A percentile compares a stretch with the other conserved stretches of the same genome.
These are phyloP conservation scores for Bombus waltoni DNA, from an alignment of 1,140 invertebrate species.

Conservation along the genomic window DNA sequence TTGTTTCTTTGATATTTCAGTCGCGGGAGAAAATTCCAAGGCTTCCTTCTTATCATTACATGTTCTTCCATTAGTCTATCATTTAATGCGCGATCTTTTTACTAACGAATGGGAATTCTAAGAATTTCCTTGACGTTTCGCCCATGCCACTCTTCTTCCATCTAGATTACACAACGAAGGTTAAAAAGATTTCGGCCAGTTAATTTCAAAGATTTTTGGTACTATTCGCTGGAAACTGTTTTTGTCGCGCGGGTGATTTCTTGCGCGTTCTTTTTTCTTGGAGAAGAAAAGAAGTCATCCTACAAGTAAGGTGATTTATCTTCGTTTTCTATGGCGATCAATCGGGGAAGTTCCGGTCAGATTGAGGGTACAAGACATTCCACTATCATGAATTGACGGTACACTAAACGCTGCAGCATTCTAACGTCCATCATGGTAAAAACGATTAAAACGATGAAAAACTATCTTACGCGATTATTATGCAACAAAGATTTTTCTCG, in stretches of 20 bases:
- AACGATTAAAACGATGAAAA: background rate
- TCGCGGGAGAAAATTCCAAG: no score
- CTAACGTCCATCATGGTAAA: background rate
- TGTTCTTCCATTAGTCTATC: no score
- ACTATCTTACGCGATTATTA: no score
- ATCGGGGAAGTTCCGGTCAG: background rate
- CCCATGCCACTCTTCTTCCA: no score
- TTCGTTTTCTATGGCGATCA: background rate
- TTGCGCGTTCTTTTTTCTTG: background rate
- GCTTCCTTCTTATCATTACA: no score
- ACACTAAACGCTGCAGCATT: background rate
- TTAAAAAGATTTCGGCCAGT: no score
- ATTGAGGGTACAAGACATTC: conserved; percentile 1
- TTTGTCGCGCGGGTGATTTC: background rate
- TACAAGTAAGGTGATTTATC: background rate
- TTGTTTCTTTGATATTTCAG: no score
- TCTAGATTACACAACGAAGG: no score
- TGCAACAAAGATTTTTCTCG: no score
- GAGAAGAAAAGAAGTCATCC: background rate
- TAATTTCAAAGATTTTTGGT: no score
- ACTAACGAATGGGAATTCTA: background rate
- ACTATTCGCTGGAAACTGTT: no score
- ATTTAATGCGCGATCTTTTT: background rate
- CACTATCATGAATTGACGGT: background rate
- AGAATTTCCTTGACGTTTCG: background rate